Evolutionary conservation across 2,113 vertebrate species (phyloP).

Genomic region (Falcunculus frontatus): DNA sequence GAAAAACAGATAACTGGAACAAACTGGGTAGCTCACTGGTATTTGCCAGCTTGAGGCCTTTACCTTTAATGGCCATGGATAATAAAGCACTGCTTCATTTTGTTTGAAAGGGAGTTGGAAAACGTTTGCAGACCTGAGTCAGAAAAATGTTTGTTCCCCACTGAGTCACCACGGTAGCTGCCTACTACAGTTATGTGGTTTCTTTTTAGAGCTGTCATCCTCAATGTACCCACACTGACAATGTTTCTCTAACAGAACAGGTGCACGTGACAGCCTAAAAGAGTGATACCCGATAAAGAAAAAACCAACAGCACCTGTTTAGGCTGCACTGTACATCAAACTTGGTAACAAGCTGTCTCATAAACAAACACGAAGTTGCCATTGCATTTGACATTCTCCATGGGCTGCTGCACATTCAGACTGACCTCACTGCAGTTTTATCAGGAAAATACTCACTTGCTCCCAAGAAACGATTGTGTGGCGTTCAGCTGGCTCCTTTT

Average conservation of each 20-base stretch:
- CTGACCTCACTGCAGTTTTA: background rate
- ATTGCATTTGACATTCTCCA: background rate
- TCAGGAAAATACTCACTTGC: constrained; percentile 73
- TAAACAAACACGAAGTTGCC: background rate
- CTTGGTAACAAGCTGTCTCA: background rate
- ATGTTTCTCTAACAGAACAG: background rate
- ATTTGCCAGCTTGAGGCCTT: background rate
- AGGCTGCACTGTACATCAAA: background rate
- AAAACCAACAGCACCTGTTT: background rate
- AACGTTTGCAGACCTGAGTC: background rate
- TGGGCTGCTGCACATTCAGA: background rate
- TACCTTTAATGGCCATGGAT: background rate
- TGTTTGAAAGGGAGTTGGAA: background rate
- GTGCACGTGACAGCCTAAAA: background rate
- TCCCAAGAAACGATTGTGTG: constrained; percentile 91
- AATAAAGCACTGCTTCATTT: background rate
- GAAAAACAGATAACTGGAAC: background rate
- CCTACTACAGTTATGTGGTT: background rate
- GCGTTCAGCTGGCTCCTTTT: constrained; percentile 88
- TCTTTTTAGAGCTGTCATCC: background rate
- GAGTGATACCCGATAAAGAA: background rate
- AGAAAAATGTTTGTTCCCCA: background rate
- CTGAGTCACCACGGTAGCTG: background rate
- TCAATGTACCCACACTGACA: background rate
- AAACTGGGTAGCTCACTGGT: background rate